Evolutionary conservation across 2,797 vertebrate genomes (phyloP).

Genomic region (Halcyon leucocephala): DNA sequence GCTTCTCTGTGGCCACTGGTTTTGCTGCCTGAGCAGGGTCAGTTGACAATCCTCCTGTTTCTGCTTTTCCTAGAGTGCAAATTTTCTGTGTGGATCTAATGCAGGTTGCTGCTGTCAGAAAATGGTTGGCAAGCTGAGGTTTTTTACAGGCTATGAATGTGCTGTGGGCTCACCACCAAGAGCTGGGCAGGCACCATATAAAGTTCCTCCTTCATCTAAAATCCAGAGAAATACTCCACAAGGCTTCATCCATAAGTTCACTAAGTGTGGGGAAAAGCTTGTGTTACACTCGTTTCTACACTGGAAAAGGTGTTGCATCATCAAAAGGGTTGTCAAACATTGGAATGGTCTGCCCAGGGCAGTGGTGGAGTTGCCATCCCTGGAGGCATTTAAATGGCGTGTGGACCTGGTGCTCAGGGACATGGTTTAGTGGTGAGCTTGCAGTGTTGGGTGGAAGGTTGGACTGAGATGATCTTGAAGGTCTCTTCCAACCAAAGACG

Average conservation of each 20-base stretch:
- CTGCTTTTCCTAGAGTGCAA: neutral
- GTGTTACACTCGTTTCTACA: fast-evolving
- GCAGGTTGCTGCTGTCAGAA: neutral
- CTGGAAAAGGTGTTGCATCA: neutral
- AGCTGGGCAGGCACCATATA: neutral
- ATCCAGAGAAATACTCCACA: neutral
- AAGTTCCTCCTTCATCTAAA: neutral
- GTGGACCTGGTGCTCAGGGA: too few species aligned
- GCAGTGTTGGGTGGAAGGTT: too few species aligned
- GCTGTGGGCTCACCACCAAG: neutral
- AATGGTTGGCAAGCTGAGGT: neutral
- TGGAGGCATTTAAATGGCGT: too few species aligned
- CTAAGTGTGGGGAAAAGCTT: neutral
- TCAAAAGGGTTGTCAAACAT: too few species aligned
- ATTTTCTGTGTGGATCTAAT: neutral
- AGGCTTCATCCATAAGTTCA: fast-evolving
- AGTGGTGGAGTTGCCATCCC: too few species aligned
- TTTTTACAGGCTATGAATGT: neutral
- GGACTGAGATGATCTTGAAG: too few species aligned
- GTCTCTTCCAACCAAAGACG: too few species aligned
- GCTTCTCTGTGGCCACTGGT: neutral
- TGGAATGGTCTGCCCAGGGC: too few species aligned
- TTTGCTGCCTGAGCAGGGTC: neutral
- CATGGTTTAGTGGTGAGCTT: too few species aligned
- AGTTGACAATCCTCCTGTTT: neutral